phyloP scores from a whole-genome alignment of 1,140 invertebrate species.

The Calosoma granatense region DNA sequence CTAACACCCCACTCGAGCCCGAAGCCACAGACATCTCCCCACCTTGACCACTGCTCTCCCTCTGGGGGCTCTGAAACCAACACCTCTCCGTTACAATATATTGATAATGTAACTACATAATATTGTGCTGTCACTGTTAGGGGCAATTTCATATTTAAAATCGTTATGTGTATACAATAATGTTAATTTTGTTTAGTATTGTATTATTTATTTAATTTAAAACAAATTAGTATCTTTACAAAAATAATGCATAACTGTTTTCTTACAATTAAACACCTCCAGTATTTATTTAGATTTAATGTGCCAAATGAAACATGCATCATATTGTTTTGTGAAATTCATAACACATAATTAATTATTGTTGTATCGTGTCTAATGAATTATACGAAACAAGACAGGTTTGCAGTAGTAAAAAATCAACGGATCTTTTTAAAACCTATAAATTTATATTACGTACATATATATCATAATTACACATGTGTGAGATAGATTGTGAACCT shows the following conservation, averaged over 20 bases:
- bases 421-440: background rate
- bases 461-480: background rate
- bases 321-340: no score
- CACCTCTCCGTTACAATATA: no score
- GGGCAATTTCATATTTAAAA: background rate
- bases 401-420: no score
- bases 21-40: constrained; percentile 32
- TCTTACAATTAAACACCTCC: no score
- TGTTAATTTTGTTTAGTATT: background rate
- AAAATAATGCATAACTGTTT: no score
- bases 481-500: no score
- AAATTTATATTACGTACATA: background rate
- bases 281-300: no score
- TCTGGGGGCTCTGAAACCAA: constrained; percentile 31
- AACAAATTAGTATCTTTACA: no score
- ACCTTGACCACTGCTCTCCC: constrained; percentile 29
- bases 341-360: no score
- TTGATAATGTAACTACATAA: background rate
- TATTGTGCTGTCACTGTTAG: constrained; percentile 1
- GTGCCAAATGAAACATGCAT: no score
- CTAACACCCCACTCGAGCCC: constrained; percentile 27
- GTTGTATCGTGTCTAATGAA: no score
- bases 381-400: no score
- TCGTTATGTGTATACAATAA: background rate
- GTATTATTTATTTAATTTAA: background rate